Evolutionary conservation across 2,888 invertebrate species (phyloP), one percentile per base, ranked within the genome.

Genomic region (Tolmerus cingulatus): DNA sequence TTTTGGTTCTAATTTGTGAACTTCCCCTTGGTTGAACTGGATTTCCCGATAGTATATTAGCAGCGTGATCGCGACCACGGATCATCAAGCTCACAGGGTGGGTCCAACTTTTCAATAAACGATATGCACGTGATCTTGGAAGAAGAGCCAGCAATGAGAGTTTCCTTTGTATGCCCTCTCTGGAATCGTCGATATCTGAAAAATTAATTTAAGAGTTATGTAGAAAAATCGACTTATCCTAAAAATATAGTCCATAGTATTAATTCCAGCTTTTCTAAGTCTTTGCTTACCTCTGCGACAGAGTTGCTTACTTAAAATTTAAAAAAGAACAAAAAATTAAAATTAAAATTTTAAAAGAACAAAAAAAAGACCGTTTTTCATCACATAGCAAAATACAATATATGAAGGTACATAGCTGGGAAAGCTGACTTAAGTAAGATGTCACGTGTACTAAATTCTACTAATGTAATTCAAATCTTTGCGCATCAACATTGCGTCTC

Each of bases 41-140:
- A 87, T 95, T 95, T 51, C 97, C 97, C 55, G 96, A 96, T 51
- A 97, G 93, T 91, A 97, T 95, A 91, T 97, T 95, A 76, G 95
- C 94, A 16, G 97, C 96, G 92, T 97, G 97, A 91, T 97, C 96
- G 9, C 97, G 93, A 0, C 97, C 97, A 87, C 97, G 94, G 90
- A 97, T 93, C 94, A 95, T 94, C 19, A 97, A 94, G 90, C 97
- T 96, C 74, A 95, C 94, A 14, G 96, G 95, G 92, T 96, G 95
- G 88, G 95, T 93, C 97, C 97, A 97, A 89, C 95, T 95, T 89
- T 96, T 96, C 66, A 97, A 93, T 79, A 97, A 93, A 19, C 97
- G 94, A 89, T 96, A 95, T 0, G 96, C 97, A 40, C 97, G 94
- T 0, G 96, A 96, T 91, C 96, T 94, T 27, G 97, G 97, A 89